These are phyloP conservation scores for Ametastegia equiseti DNA, from an alignment of 2,888 invertebrate species.

Conservation along the genomic window DNA sequence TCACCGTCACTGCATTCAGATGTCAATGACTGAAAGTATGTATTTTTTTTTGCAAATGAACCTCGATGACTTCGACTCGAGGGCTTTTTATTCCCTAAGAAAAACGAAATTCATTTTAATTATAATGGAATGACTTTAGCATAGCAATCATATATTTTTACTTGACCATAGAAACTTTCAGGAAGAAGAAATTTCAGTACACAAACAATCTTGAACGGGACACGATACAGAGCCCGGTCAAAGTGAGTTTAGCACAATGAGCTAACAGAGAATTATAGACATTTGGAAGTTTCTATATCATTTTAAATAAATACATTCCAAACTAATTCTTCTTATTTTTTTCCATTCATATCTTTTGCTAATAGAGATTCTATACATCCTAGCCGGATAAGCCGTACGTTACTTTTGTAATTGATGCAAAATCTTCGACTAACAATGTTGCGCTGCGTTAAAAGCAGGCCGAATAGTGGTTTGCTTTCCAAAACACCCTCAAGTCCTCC, in stretches of 20 bases:
- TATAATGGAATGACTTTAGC: conserved; percentile 7
- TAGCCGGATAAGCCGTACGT: neutral
- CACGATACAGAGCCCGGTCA: neutral
- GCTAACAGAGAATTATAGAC: neutral
- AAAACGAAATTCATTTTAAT: conserved; percentile 1
- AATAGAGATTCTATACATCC: neutral
- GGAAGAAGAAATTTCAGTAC: conserved; percentile 9
- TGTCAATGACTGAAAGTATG: conserved; percentile 12
- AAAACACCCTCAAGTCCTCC: neutral
- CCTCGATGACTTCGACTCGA: neutral
- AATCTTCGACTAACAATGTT: neutral
- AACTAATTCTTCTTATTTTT: neutral
- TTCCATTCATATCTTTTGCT: neutral
- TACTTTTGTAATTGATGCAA: neutral
- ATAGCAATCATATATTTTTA: neutral
- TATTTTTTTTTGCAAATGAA: neutral
- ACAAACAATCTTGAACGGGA: neutral
- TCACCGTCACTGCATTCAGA: neutral
- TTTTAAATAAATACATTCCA: conserved; percentile 31
- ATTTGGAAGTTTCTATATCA: neutral
- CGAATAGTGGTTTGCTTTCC: neutral
- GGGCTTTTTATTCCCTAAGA: neutral
- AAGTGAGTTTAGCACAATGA: conserved; percentile 14
- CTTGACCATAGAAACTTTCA: neutral
- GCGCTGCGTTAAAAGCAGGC: neutral